phyloP scores from a whole-genome alignment of 2,797 vertebrate genomes.

The Miichthys miiuy region DNA sequence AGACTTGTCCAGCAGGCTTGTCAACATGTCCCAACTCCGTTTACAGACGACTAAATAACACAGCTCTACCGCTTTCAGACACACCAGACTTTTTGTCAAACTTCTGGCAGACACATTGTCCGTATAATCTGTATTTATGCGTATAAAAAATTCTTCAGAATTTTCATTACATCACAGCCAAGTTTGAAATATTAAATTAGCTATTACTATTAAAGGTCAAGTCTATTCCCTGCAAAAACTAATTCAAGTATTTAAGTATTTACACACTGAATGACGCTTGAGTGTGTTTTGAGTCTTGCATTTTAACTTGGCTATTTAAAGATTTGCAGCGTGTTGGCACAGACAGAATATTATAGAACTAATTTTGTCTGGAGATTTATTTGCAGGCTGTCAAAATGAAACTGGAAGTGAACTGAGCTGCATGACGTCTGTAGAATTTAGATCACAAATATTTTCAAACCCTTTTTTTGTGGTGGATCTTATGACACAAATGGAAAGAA shows the following conservation, averaged over 20 bases:
- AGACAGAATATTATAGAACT: neutral
- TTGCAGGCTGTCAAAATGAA: slow-evolving; percentile 18
- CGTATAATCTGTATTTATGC: neutral
- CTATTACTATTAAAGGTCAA: neutral
- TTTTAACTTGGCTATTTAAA: neutral
- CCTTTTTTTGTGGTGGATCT: neutral
- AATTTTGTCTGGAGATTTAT: neutral
- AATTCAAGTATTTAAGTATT: neutral
- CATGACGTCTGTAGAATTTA: neutral
- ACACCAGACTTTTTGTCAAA: neutral
- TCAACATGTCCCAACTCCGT: slow-evolving; percentile 48
- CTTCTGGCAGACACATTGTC: neutral
- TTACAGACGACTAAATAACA: slow-evolving; percentile 40
- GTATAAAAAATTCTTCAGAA: neutral
- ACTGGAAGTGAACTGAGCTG: neutral
- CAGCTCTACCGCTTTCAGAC: neutral
- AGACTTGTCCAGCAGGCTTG: slow-evolving; percentile 64
- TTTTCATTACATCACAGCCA: slow-evolving; percentile 1
- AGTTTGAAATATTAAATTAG: slow-evolving; percentile 9
- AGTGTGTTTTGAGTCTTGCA: neutral
- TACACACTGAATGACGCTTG: neutral
- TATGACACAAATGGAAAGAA: neutral
- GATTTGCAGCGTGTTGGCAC: neutral
- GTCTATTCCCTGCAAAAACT: neutral
- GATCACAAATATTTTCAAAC: neutral